These are phyloP conservation scores for Cossypha polioptera DNA, from an alignment of 2,797 vertebrate species.

Conservation along the genomic window DNA sequence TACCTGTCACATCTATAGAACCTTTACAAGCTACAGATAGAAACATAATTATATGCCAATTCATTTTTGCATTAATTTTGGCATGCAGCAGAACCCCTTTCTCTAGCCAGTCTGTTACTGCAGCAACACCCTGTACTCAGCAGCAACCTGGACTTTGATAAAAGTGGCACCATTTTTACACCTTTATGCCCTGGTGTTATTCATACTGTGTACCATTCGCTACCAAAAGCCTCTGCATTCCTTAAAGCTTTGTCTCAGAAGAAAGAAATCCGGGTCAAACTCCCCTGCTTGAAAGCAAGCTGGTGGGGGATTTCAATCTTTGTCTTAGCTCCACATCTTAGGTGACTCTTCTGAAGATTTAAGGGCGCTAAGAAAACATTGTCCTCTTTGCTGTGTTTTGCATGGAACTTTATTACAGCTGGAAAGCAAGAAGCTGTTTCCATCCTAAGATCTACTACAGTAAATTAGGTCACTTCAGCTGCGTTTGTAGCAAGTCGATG, in stretches of 20 bases:
- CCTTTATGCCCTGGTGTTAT: not conserved
- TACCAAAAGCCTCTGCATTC: conserved; percentile 1
- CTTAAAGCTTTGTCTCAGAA: conserved; percentile 55
- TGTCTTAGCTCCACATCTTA: conserved; percentile 8
- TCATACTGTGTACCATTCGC: conserved; percentile 6
- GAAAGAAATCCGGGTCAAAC: conserved; percentile 47
- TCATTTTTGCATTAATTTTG: not conserved
- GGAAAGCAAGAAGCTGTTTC: not conserved
- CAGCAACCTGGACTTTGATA: not conserved
- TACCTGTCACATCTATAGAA: not conserved
- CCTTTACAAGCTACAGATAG: not conserved
- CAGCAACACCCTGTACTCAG: not conserved
- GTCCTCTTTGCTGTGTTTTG: conserved; percentile 5
- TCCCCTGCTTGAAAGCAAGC: conserved; percentile 21
- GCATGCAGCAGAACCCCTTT: not conserved
- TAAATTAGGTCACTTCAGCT: conserved; percentile 41
- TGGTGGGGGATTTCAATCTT: conserved; percentile 45
- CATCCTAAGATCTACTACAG: not conserved
- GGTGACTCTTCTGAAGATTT: conserved; percentile 22
- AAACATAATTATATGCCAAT: not conserved
- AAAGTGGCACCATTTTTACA: not conserved
- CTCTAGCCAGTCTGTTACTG: not conserved
- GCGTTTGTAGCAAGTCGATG: not conserved
- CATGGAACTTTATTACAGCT: not conserved
- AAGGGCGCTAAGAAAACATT: conserved; percentile 18